Conservation (phyloP, 2,113 vertebrate species). For the Pica pica region DNA sequence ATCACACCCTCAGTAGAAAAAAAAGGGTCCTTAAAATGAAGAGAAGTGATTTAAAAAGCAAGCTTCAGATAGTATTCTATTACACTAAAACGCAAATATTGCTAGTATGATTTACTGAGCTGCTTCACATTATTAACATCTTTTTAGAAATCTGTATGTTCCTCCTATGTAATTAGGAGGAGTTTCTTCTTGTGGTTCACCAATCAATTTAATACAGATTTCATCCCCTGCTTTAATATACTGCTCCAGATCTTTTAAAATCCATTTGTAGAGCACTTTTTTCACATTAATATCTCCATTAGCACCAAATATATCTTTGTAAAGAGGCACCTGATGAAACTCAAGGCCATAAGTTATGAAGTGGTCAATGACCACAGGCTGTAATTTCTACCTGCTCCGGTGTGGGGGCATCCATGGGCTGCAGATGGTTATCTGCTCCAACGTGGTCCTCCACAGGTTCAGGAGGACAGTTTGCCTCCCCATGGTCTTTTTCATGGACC, state of each 20-base stretch:
- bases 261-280: background rate
- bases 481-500: background rate
- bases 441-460: background rate
- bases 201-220: conserved; percentile 68
- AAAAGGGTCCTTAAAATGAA: background rate
- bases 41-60: background rate
- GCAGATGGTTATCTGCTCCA: background rate
- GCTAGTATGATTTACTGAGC: background rate
- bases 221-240: conserved; percentile 70
- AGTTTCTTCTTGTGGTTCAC: conserved; percentile 71
- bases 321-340: background rate
- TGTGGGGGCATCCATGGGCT: background rate
- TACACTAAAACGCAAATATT: background rate
- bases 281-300: background rate
- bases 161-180: conserved; percentile 67
- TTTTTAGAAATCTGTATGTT: background rate
- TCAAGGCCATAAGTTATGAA: background rate
- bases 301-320: background rate
- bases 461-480: background rate
- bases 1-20: background rate
- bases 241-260: conserved; percentile 47
- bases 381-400: background rate
- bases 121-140: background rate
- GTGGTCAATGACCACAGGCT: background rate
- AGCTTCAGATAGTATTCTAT: background rate